Percentiles rank a stretch among this genome's conserved stretches.
Conservation (phyloP, 2,797 vertebrate genomes). For the Poecilia wingei region DNA sequence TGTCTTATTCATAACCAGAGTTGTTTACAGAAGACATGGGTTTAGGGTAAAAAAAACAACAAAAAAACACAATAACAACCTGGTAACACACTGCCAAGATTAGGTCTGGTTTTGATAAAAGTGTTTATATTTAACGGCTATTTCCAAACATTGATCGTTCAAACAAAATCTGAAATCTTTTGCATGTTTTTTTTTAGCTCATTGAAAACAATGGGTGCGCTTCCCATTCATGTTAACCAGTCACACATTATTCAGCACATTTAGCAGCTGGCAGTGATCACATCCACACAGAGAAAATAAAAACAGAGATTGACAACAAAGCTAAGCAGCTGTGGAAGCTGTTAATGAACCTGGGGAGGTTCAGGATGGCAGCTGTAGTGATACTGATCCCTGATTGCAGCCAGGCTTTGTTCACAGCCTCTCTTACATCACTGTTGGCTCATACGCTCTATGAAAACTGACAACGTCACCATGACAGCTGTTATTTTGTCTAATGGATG, state of each 20-base stretch:
- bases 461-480: slow-evolving; percentile 2
- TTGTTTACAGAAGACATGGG: slow-evolving; percentile 1
- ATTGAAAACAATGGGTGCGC: slow-evolving; percentile 1
- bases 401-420: slow-evolving; percentile 13
- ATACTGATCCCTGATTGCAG: slow-evolving; percentile 6
- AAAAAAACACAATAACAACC: not conserved
- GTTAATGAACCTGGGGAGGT: slow-evolving; percentile 51
- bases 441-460: slow-evolving; percentile 16
- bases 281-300: not conserved
- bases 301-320: slow-evolving; percentile 29
- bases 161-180: slow-evolving; percentile 9
- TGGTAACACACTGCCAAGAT: not conserved
- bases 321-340: slow-evolving; percentile 53
- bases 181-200: not conserved
- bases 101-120: not conserved
- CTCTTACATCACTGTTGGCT: slow-evolving; percentile 38
- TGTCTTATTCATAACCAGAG: slow-evolving; percentile 3
- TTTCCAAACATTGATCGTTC: not conserved
- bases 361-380: slow-evolving; percentile 20
- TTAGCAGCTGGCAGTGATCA: slow-evolving; percentile 13
- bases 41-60: not conserved
- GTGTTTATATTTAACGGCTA: not conserved
- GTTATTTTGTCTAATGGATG: slow-evolving; percentile 15
- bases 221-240: slow-evolving; percentile 17
- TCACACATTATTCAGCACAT: slow-evolving; percentile 40